A percentile compares a stretch with the other conserved stretches of the same genome.
Conservation (phyloP, 2,113 vertebrate genomes). For the Hypomesus transpacificus region DNA sequence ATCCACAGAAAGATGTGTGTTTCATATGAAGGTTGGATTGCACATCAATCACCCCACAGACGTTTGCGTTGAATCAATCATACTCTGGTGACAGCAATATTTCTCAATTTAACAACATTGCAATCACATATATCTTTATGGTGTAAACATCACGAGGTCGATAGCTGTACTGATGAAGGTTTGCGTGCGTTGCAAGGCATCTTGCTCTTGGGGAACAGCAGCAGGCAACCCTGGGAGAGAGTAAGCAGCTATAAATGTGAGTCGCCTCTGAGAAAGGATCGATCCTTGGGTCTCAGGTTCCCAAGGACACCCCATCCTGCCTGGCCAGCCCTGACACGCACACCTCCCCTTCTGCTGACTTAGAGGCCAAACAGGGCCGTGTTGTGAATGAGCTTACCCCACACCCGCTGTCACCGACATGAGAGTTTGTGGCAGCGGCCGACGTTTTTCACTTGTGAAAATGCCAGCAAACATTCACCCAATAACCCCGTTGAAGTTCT, state of each 20-base stretch:
- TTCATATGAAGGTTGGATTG: not conserved
- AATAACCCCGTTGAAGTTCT: too few species aligned
- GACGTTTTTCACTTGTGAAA: too few species aligned
- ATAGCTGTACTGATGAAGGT: not conserved
- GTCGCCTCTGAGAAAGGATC: constrained; percentile 28
- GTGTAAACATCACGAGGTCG: constrained; percentile 29
- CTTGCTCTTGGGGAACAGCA: not conserved
- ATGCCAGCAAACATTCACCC: too few species aligned
- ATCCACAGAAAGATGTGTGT: too few species aligned
- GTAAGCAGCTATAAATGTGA: constrained; percentile 48
- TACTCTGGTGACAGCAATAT: not conserved
- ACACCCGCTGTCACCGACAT: not conserved
- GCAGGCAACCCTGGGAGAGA: constrained; percentile 13
- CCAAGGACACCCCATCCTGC: constrained; percentile 49
- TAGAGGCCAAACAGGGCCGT: not conserved
- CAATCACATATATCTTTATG: constrained; percentile 7
- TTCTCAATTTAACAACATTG: not conserved
- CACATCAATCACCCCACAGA: not conserved
- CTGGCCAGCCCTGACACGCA: not conserved
- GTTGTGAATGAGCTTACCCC: constrained; percentile 19
- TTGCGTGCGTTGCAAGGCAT: too few species aligned
- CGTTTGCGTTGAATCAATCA: not conserved
- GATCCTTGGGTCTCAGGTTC: constrained; percentile 33
- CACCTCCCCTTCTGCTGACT: not conserved
- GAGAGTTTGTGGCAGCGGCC: not conserved